Evolutionary conservation across 2,113 vertebrate genomes (phyloP), one percentile per base, ranked within the genome.

Genomic region (Hydrolagus affinis): DNA sequence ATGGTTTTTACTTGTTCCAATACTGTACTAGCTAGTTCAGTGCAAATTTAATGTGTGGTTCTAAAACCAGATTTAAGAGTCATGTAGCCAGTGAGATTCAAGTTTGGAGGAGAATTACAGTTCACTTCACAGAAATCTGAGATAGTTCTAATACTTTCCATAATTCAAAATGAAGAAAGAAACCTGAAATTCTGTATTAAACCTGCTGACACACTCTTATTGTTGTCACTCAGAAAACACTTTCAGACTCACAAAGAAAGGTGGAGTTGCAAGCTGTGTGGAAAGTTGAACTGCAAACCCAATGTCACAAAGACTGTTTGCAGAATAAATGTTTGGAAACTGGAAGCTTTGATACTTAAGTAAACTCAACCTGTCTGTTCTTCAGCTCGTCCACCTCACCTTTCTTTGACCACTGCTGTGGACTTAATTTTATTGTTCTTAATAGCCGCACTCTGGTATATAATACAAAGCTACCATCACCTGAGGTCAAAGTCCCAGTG

Each of bases 251-350:
- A 66, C n/a, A 66, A 83, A 83, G 14, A 15, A 30, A 64, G 76
- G 23, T 80, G 77, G 60, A 19, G 12, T 80, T 80, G 23, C 77
- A 62, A 66, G 23, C 59, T 30, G 77, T 12, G 66, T 66, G 19
- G 77, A 30, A 83, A 19, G 23, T 66, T 66, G 77, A 83, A 83
- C 60, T 66, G 23, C 77, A 83, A 64, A 30, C 77, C 60, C 30
- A 28, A 28, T 83, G 77, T 19, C 77, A 83, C 60, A 83, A 83
- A 83, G 77, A 66, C 57, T 83, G 60, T 83, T 66, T 83, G 77
- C 60, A 66, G 77, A 83, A 83, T 83, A 83, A 66, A 66, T 66
- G 60, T 66, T 80, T 83, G 59, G 60, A 83, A 83, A 66, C 60
- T 64, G 60, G 77, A 12, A 83, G 25, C 77, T 64, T 83, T 83